These are phyloP conservation scores for Brenthis hecate DNA, from an alignment of 2,888 invertebrate species.

Conservation along the genomic window DNA sequence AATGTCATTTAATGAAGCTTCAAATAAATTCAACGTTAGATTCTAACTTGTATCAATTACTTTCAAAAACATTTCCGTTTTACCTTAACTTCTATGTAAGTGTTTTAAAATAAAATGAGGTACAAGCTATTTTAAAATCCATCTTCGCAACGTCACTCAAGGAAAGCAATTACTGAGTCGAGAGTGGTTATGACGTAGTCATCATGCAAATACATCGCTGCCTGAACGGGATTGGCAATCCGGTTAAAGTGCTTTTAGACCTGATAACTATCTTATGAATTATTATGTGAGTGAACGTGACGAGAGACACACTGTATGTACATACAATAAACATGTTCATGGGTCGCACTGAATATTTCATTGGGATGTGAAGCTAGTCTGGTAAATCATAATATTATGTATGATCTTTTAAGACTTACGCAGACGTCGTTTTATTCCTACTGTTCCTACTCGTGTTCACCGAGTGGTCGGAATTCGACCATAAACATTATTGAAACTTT, in stretches of 20 bases:
- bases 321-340: conserved; percentile 24
- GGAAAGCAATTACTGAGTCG: conserved; percentile 58
- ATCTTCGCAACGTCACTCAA: conserved; percentile 46
- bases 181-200: conserved; percentile 60
- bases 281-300: conserved; percentile 39
- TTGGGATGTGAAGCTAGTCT: not conserved
- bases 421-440: too few relatives aligned
- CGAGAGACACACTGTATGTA: conserved; percentile 15
- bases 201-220: conserved; percentile 61
- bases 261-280: conserved; percentile 69
- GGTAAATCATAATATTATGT: not conserved
- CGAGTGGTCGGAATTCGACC: too few relatives aligned
- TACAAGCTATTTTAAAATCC: conserved; percentile 49
- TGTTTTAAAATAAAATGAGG: conserved; percentile 24
- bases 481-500: too few relatives aligned
- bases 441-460: too few relatives aligned
- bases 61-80: not conserved
- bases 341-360: conserved; percentile 23
- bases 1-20: not conserved
- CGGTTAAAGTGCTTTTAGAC: conserved; percentile 63
- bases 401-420: not conserved
- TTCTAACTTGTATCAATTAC: too few relatives aligned
- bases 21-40: not conserved
- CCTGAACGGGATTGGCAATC: conserved; percentile 63
- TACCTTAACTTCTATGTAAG: not conserved